Base-by-base conservation (phyloP, 2,888 invertebrate genomes). In the Synergus umbraculus region DNA sequence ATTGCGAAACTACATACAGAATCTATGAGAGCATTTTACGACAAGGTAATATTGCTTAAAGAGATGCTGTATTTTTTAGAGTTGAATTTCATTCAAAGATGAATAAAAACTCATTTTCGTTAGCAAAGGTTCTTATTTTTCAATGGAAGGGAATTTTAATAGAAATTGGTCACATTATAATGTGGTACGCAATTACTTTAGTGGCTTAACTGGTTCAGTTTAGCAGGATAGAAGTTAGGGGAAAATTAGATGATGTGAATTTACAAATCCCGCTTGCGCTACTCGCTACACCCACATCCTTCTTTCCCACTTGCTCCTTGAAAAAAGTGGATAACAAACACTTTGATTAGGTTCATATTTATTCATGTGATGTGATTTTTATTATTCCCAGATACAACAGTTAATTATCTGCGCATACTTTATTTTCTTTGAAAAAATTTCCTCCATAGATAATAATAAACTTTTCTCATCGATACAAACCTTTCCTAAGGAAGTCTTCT, bases 1-100 rank as follows among this genome's bases (percentile, higher is more conserved):
- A 97, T 89, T 96, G 97, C 89, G 97, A 96, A 77, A 94, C 96
- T 10, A 97, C 97, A 7, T 97, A 97, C 90, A 94, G 95, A 90
- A 97, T 97, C 88, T 97, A 95, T 91, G 96, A 97, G 85, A 94
- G 94, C 85, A 97, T 97, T 88, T 93, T 97, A 29, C 93, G 93
- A 92, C 95, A 96, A 95, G 96, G 96, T 96, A 93, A 89, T 82
- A 54, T 22, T 46, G 7, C 9, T 67, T 43, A 15, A 41, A 15
- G 64, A 73, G 66, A 66, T 49, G 3, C 29, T 44, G 80, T 65
- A 22, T 64, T 13, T 63, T 43, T 76, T 44, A 43, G 13, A 58
- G 37, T 8, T 22, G 4, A 76, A 60, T 76, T 18, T 76, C 4
- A 44, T 29, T 22, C 8, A 29, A 65, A 58, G 2, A 18, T 9